These are phyloP conservation scores for Camponotus floridanus DNA, from an alignment of 1,140 invertebrate genomes.

Conservation along the genomic window DNA sequence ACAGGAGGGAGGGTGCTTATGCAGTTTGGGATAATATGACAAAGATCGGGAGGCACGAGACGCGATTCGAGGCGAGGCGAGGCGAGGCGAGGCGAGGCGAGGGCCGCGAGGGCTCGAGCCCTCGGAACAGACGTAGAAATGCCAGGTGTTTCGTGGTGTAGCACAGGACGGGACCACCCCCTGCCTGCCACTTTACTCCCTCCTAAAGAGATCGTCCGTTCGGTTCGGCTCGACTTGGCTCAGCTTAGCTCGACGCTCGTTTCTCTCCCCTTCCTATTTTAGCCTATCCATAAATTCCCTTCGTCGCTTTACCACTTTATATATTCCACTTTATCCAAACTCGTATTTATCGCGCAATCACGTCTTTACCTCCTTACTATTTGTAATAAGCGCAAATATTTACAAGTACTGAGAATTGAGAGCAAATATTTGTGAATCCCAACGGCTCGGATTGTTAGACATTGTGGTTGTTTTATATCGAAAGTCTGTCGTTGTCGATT, in stretches of 20 bases:
- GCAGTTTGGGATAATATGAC: constrained; percentile 59
- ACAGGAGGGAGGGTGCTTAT: constrained; percentile 32
- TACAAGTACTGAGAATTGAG: too few relatives aligned
- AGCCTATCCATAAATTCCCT: constrained; percentile 11
- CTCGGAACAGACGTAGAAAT: constrained; percentile 45
- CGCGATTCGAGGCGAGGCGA: background rate
- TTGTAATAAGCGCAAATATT: background rate
- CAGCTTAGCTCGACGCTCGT: background rate
- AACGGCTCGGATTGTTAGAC: too few relatives aligned
- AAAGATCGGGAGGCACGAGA: constrained; percentile 55
- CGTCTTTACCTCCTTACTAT: background rate
- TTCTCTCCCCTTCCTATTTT: background rate
- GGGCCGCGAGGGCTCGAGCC: too few relatives aligned
- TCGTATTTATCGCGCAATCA: background rate
- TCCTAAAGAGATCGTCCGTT: constrained; percentile 40
- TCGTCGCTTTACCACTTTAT: background rate
- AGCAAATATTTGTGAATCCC: too few relatives aligned
- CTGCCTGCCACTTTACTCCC: constrained; percentile 46
- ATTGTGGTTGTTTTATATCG: background rate
- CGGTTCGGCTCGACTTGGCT: background rate
- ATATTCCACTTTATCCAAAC: background rate
- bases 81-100: too few relatives aligned
- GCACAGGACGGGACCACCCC: constrained; percentile 40
- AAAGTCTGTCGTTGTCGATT: background rate
- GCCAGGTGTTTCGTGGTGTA: constrained; percentile 56